Percentiles rank a stretch among this genome's conserved stretches.
Evolutionary conservation across 2,888 invertebrate species (phyloP).

Genomic region (Xylota sylvarum): DNA sequence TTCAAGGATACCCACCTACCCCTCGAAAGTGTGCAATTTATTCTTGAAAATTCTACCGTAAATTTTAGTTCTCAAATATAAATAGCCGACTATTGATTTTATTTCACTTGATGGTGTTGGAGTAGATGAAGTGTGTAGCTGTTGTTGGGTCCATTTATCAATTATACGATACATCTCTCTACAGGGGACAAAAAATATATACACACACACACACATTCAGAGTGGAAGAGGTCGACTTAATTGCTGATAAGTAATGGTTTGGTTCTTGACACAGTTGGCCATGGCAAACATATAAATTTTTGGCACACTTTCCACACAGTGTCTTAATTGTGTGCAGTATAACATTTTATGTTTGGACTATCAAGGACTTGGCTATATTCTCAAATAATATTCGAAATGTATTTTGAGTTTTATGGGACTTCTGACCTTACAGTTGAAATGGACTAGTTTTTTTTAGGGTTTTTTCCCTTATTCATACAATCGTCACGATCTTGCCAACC

Average conservation of each 20-base stretch:
- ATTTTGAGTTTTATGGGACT: no score
- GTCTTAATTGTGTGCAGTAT: constrained; percentile 7
- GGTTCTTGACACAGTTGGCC: constrained; percentile 35
- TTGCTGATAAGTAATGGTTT: constrained; percentile 60
- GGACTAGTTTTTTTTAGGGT: no score
- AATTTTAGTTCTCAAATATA: constrained; percentile 28
- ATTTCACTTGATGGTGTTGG: constrained; percentile 12
- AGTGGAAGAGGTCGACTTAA: constrained; percentile 34
- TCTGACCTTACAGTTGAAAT: no score
- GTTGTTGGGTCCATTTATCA: constrained; percentile 55
- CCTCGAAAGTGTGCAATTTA: constrained; percentile 61
- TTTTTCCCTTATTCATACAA: no score
- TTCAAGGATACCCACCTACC: constrained; percentile 16
- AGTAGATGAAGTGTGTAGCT: constrained; percentile 8
- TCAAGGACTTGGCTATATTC: constrained; percentile 5
- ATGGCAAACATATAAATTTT: constrained; percentile 23
- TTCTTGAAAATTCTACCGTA: constrained; percentile 52
- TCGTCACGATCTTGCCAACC: background rate
- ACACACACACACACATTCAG: no score
- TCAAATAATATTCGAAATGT: no score
- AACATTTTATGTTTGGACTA: background rate
- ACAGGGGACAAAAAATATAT: background rate
- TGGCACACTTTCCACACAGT: constrained; percentile 18
- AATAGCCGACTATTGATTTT: constrained; percentile 60
- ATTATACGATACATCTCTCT: constrained; percentile 41